Conservation (phyloP, 2,113 vertebrate genomes). For the Engystomops pustulosus region DNA sequence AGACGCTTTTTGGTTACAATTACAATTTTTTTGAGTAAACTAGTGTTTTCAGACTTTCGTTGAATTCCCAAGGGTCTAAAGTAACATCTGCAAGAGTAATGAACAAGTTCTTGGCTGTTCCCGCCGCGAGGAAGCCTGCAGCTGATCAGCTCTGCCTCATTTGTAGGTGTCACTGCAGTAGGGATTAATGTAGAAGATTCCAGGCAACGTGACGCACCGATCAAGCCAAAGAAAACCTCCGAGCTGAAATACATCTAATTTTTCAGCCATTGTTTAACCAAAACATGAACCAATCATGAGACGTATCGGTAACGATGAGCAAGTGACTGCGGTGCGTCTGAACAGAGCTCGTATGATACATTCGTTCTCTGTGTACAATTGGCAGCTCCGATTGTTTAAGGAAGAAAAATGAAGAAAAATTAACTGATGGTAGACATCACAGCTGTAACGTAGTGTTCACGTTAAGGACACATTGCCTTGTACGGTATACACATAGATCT, state of each 20-base stretch:
- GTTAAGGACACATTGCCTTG: neutral
- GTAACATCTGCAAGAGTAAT: slow-evolving; percentile 63
- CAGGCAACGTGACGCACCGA: slow-evolving; percentile 52
- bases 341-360: slow-evolving; percentile 38
- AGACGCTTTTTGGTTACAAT: slow-evolving; percentile 59
- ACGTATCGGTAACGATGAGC: slow-evolving; percentile 21
- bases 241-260: slow-evolving; percentile 58
- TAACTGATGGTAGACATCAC: too few relatives aligned
- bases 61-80: slow-evolving; percentile 63
- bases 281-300: slow-evolving; percentile 42
- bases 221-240: slow-evolving; percentile 54
- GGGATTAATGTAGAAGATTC: slow-evolving; percentile 56
- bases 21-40: slow-evolving; percentile 30
- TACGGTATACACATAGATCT: neutral
- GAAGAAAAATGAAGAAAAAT: neutral
- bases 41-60: slow-evolving; percentile 61
- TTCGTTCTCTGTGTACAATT: slow-evolving; percentile 38
- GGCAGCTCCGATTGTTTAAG: slow-evolving; percentile 15
- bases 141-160: slow-evolving; percentile 61
- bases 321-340: neutral
- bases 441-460: neutral
- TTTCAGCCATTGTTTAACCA: slow-evolving; percentile 53
- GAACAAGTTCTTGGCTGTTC: slow-evolving; percentile 63
- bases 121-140: slow-evolving; percentile 59
- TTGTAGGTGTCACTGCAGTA: slow-evolving; percentile 60